Base-by-base conservation (phyloP, 2,888 invertebrate genomes). In the Prenolepis imparis region DNA sequence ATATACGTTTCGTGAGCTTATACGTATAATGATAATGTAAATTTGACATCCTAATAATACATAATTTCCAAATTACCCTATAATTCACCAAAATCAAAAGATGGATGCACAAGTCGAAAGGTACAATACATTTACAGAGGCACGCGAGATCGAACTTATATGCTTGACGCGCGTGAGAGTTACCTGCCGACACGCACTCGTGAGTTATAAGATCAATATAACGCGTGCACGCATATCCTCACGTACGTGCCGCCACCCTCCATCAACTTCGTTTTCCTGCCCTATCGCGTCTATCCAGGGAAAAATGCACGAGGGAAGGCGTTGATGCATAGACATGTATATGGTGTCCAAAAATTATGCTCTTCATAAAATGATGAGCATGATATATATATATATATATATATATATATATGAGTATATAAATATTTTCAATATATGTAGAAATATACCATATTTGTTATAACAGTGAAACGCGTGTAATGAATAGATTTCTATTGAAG, bases 181-280 rank as follows among this genome's bases (percentile, higher is more conserved):
- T 90, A 88, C 90, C 87, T 90, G 88, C 90, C 89, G 85, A 86
- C 93, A 91, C 91, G 92, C 92, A 91, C 91, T 86, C 84, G 87
- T 85, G 82, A 86, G 88, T 87, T 90, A 88, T 89, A 91, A 92
- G 92, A 93, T 93, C 92, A 89, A 93, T 93, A 92, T 89, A 90
- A 87, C 89, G 90, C 92, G 91, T 91, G 91, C 92, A 93, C 91
- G 92, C 92, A 91, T 91, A 90, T 88, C 89, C 89, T 90, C 90
- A 83, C 86, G 88, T 89, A 87, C 84, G 67, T 74, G 83, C 80
- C 83, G 75, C 48, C 84, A 81, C 89, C 84, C 87, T 84, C 72
- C 48, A 80, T 75, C 82, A 75, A 74, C 83, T 74, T 85, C 88
- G 66, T 85, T 87, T 86, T 75, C 68, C 80, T 44, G 82, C 66